Evolutionary conservation across 2,888 invertebrate genomes (phyloP).

Genomic region (Drosophila histrio): DNA sequence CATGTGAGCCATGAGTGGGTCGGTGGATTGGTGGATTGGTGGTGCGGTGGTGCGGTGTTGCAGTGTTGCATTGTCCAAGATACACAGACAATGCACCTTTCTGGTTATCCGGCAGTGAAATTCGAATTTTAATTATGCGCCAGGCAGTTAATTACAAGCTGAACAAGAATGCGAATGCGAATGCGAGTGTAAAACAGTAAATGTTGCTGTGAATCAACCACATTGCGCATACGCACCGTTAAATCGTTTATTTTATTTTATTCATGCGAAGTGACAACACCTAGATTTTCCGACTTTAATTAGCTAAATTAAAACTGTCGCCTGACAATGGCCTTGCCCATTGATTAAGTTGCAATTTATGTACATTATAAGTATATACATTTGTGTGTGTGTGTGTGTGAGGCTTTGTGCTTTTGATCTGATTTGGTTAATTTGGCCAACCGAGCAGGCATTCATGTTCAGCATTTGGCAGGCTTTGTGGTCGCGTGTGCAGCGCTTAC

Average conservation of each 20-base stretch:
- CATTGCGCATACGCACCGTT: constrained; percentile 64
- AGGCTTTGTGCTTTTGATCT: constrained; percentile 40
- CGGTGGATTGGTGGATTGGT: background rate
- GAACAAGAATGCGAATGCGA: constrained; percentile 7
- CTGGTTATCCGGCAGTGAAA: constrained; percentile 19
- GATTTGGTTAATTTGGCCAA: constrained; percentile 56
- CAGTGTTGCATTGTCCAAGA: background rate
- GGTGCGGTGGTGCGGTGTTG: background rate
- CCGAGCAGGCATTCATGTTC: constrained; percentile 1
- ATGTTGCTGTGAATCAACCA: constrained; percentile 30
- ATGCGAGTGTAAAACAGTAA: constrained; percentile 16
- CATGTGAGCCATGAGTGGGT: constrained; percentile 37
- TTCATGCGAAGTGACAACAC: constrained; percentile 1
- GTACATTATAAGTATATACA: background rate
- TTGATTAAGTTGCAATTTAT: constrained; percentile 31
- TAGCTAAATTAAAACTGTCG: constrained; percentile 43
- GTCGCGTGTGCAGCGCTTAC: constrained; percentile 4
- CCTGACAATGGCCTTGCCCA: constrained; percentile 30
- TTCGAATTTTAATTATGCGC: constrained; percentile 59
- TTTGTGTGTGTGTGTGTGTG: background rate
- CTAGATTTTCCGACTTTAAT: constrained; percentile 27
- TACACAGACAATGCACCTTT: constrained; percentile 37
- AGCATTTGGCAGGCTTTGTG: constrained; percentile 43
- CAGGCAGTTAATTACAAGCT: constrained; percentile 51
- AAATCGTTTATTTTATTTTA: constrained; percentile 44